Conservation (phyloP, 2,113 vertebrate species). For the Actinemys pallida region DNA sequence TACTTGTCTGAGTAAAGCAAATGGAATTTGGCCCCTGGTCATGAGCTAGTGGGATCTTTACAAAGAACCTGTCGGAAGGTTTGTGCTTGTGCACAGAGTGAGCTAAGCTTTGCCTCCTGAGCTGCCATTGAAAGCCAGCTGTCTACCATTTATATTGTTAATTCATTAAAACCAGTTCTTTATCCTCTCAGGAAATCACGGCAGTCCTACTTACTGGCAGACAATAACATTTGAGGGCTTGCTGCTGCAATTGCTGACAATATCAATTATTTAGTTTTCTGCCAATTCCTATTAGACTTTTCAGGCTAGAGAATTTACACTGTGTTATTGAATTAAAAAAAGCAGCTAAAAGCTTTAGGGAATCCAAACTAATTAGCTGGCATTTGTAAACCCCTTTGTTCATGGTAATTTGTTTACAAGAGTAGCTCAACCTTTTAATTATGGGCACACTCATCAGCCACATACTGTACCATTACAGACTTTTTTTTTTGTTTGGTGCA, state of each 20-base stretch:
- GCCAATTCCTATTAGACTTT: slow-evolving; percentile 86
- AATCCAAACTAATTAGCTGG: slow-evolving; percentile 85
- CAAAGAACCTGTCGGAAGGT: not conserved
- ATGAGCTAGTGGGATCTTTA: not conserved
- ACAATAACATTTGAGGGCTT: slow-evolving; percentile 72
- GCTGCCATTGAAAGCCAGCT: slow-evolving; percentile 76
- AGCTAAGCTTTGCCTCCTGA: slow-evolving; percentile 52
- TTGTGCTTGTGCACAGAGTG: not conserved
- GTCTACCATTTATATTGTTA: slow-evolving; percentile 77
- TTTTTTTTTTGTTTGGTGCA: slow-evolving; percentile 35
- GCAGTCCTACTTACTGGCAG: slow-evolving; percentile 73
- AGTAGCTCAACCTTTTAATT: slow-evolving; percentile 89
- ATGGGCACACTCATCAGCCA: slow-evolving; percentile 76
- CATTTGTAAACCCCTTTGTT: slow-evolving; percentile 87
- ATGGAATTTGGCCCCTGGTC: not conserved
- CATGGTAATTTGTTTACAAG: slow-evolving; percentile 89
- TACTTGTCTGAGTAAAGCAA: not conserved
- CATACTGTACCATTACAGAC: slow-evolving; percentile 54
- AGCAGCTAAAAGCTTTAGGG: slow-evolving; percentile 82
- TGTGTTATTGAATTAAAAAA: slow-evolving; percentile 86
- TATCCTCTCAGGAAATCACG: slow-evolving; percentile 83
- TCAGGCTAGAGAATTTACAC: slow-evolving; percentile 82
- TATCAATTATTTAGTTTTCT: slow-evolving; percentile 86
- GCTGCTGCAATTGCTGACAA: slow-evolving; percentile 77
- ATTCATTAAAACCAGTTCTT: slow-evolving; percentile 83